Percentiles rank a stretch among this genome's conserved stretches.
These are phyloP conservation scores for Hyperoplus lanceolatus DNA, from an alignment of 2,797 vertebrate genomes.

Conservation along the genomic window DNA sequence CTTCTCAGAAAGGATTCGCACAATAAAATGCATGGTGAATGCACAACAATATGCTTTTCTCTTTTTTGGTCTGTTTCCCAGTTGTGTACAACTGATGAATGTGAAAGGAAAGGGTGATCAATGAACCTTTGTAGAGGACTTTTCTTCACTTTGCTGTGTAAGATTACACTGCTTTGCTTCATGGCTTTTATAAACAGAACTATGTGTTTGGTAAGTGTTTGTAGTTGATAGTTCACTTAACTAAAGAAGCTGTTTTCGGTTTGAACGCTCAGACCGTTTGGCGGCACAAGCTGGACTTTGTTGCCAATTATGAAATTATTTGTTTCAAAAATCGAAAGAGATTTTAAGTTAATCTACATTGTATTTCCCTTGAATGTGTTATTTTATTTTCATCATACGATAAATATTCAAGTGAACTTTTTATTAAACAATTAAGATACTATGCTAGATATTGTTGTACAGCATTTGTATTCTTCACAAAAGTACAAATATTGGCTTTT, in stretches of 20 bases:
- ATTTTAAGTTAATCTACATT: constrained; percentile 94
- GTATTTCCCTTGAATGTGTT: constrained; percentile 97
- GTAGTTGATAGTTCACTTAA: constrained; percentile 95
- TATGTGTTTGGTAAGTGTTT: constrained; percentile 99
- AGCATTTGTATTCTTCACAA: constrained; percentile 99
- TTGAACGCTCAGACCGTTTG: constrained; percentile 93
- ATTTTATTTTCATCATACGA: constrained; percentile 98
- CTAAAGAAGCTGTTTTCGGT: constrained; percentile 95
- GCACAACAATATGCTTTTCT: constrained; percentile 85
- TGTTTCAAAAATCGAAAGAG: constrained; percentile 90
- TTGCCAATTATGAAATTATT: constrained; percentile 97
- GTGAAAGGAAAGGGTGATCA: constrained; percentile 91
- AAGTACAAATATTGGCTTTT: constrained; percentile 99
- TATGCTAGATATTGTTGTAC: constrained; percentile 99
- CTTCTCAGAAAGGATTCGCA: constrained; percentile 77
- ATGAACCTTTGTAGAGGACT: constrained; percentile 91
- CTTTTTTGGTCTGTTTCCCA: constrained; percentile 85
- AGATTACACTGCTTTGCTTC: constrained; percentile 98
- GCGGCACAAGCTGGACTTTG: constrained; percentile 99
- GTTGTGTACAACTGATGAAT: constrained; percentile 91
- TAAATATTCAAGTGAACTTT: constrained; percentile 99
- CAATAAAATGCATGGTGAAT: constrained; percentile 91
- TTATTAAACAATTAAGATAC: constrained; percentile 98
- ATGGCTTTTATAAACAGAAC: constrained; percentile 98
- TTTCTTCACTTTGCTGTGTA: constrained; percentile 97